Base-by-base conservation (phyloP, 2,888 invertebrate species). In the Trilocha varians region DNA sequence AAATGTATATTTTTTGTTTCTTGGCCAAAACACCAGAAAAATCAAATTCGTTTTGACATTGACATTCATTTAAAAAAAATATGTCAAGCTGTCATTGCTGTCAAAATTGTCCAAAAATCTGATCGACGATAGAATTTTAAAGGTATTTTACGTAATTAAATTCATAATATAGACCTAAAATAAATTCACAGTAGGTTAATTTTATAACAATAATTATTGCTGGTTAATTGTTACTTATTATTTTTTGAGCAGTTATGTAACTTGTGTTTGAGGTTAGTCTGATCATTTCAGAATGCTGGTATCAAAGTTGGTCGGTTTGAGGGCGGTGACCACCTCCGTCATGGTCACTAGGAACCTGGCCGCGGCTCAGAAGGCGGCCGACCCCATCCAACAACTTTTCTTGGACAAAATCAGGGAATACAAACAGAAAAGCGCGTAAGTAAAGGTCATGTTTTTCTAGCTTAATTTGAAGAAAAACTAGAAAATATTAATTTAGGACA, bases 381-480 rank as follows among this genome's bases (percentile, higher is more conserved):
- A 98, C 72, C 97, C 98, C 3, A 95, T 98, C 64, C 98, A 98
- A 75, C 93, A 97, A 75, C 82, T 98, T 39, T 98, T 98, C 76
- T 72, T 98, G 33, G 95, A 97, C 55, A 97, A 98, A 90, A 88
- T 98, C 54, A 88, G 91, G 49, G 97, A 97, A 82, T 98, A 96
- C 87, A 93, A 90, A 68, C 87, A 91, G 58, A 96, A 96, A 74
- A 93, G 93, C 88, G 78, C 88, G 96, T 96, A 89, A 87, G 91
- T 88, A 57, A 34, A 25, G 11, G 11, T 11, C 11, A 25, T 9
- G 11, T 9, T 25, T 25, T 25, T 25, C 6, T 9, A 25, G 2
- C 25, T 4, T 25, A 2, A 25, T 25, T 25, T 2, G 8, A 1
- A 8, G 5, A 18, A n/a, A n/a, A n/a, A n/a, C n/a, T n/a, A n/a